Base-by-base conservation (phyloP, 1,140 invertebrate genomes). In the Vanessa atalanta region DNA sequence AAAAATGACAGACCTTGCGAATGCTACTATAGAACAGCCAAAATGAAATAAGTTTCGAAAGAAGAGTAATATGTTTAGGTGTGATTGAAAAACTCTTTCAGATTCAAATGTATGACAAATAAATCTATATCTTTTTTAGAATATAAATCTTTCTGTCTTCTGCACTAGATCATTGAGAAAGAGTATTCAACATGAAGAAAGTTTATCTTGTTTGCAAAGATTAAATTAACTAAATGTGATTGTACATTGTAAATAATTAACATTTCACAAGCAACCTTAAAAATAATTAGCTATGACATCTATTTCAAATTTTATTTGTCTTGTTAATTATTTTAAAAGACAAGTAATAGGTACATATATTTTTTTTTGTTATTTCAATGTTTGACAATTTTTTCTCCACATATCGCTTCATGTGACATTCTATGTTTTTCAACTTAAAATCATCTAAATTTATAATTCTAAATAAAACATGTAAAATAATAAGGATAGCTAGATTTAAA, bases 1-100 rank as follows among this genome's bases (percentile, higher is more conserved):
- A 2, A 97, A 97, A 93, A 98, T 99, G 97, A 97, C 96, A 15
- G 97, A 98, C 84, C 92, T 98, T 20, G 96, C 96, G 16, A 95
- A 95, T 78, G 97, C 96, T 20, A 95, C 95, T 0, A 96, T 98
- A 85, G 97, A 97, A 77, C 95, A 95, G 75, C 94, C 95, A 73
- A 96, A 97, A 93, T 96, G 83, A 88, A 79, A 76, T 55, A 72
- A 64, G 48, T 57, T 61, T 50, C 20, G 70, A 15, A 76, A 72
- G 51, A 72, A 67, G 57, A 76, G 68, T 53, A 65, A 75, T 55
- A 57, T 75, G 64, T 71, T 65, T 71, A 75, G 73, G 61, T 66
- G 64, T 63, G 73, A 75, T 70, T 67, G 68, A 71, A 63, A 66
- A 68, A 47, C 37, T 72, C 37, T 72, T 65, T 65, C 55, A 31